Conservation (phyloP, 2,888 invertebrate genomes). For the Idaea dimidiata region DNA sequence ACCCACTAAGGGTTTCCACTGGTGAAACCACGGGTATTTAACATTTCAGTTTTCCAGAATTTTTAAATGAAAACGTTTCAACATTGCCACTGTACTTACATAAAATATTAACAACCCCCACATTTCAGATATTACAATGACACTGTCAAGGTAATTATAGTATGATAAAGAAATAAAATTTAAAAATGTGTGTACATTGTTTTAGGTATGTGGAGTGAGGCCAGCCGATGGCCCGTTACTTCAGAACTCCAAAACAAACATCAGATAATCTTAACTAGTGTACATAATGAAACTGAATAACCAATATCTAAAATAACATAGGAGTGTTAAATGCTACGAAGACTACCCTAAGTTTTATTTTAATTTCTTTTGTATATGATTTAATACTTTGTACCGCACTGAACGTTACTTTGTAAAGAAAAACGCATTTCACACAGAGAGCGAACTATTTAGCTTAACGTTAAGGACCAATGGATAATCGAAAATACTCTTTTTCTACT, state of each 20-base stretch:
- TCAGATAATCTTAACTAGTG: neutral
- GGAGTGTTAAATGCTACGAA: constrained; percentile 1
- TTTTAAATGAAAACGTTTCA: too few species aligned
- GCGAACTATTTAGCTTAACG: constrained; percentile 20
- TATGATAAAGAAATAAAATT: too few species aligned
- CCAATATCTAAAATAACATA: neutral
- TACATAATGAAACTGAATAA: neutral
- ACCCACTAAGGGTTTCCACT: too few species aligned
- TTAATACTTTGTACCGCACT: neutral
- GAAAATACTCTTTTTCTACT: constrained; percentile 20
- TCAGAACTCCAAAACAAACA: neutral
- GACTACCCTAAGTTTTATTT: neutral
- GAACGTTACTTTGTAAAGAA: neutral
- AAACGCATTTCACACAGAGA: neutral
- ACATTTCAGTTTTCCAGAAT: too few species aligned
- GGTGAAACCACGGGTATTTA: too few species aligned
- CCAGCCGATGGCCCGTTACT: neutral
- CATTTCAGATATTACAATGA: too few species aligned
- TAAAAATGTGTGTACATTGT: too few species aligned
- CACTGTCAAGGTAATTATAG: too few species aligned
- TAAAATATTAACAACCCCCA: too few species aligned
- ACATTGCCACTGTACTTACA: too few species aligned
- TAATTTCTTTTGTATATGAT: neutral
- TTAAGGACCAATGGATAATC: constrained; percentile 31
- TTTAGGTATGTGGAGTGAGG: too few species aligned